Evolutionary conservation across 1,140 invertebrate species (phyloP).

Genomic region (Homalodisca vitripennis): DNA sequence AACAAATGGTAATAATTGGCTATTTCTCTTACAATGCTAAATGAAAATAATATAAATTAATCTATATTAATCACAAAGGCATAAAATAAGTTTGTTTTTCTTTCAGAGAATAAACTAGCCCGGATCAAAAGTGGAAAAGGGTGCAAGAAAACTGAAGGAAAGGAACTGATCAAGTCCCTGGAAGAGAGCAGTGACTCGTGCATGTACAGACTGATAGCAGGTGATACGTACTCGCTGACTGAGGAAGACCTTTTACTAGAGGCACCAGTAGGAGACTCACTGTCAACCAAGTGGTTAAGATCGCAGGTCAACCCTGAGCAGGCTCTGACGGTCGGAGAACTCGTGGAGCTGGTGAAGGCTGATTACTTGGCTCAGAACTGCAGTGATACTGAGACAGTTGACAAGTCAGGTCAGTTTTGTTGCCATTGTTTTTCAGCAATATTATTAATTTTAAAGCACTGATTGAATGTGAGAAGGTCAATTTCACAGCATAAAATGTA

Average conservation of each 20-base stretch:
- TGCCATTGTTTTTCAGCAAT: no score
- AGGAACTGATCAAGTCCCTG: slow-evolving; percentile 36
- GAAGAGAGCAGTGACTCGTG: slow-evolving; percentile 33
- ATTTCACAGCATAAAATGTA: no score
- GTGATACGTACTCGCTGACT: slow-evolving; percentile 22
- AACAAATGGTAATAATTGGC: no score
- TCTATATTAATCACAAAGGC: no score
- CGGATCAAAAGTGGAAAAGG: slow-evolving; percentile 18
- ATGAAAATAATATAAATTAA: no score
- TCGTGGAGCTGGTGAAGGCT: slow-evolving; percentile 55
- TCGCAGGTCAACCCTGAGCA: slow-evolving; percentile 44
- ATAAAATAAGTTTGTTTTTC: no score
- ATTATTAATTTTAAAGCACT: no score
- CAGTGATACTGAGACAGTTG: neutral
- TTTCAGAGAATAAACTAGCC: slow-evolving; percentile 32
- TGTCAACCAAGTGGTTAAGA: slow-evolving; percentile 38
- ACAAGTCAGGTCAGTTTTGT: no score
- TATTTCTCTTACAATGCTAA: no score
- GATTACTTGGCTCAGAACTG: slow-evolving; percentile 47
- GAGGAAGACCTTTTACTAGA: slow-evolving; percentile 33
- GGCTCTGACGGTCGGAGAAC: slow-evolving; percentile 49
- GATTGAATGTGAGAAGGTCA: no score
- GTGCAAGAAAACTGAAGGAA: slow-evolving; percentile 8
- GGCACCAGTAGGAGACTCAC: neutral
- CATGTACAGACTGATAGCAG: slow-evolving; percentile 35